Conservation (phyloP, 2,888 invertebrate genomes). For the Drosophila lacicola region DNA sequence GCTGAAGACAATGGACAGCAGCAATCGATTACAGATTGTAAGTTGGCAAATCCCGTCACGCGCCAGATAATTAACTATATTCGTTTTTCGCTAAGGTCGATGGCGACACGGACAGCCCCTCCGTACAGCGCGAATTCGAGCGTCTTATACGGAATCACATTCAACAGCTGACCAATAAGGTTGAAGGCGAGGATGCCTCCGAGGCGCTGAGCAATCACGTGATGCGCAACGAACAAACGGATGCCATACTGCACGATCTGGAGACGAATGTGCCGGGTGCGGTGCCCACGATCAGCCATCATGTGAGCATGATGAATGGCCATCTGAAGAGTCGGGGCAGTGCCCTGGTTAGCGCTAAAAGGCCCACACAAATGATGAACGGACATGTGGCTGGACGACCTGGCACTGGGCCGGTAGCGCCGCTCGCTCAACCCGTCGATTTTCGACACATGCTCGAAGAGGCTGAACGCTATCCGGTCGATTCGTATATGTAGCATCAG, state of each 20-base stretch:
- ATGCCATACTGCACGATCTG: constrained; percentile 83
- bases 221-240: constrained; percentile 76
- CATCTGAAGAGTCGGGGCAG: constrained; percentile 81
- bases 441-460: constrained; percentile 84
- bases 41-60: constrained; percentile 82
- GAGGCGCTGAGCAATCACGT: constrained; percentile 44
- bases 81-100: constrained; percentile 88
- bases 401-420: constrained; percentile 58
- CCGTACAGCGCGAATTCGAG: constrained; percentile 92
- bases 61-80: neutral
- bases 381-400: constrained; percentile 70
- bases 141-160: constrained; percentile 89
- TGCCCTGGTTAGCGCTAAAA: constrained; percentile 51
- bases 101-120: constrained; percentile 92
- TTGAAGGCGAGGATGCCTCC: constrained; percentile 54
- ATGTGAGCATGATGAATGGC: constrained; percentile 85
- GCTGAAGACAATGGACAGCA: constrained; percentile 93
- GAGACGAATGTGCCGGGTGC: constrained; percentile 84
- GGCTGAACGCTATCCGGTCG: constrained; percentile 84
- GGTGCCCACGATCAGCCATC: constrained; percentile 85
- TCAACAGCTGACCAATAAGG: constrained; percentile 85
- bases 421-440: constrained; percentile 71
- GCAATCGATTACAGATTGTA: constrained; percentile 93
- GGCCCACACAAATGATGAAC: constrained; percentile 74
- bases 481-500: constrained; percentile 82